These are phyloP conservation scores for Gymnothorax reevesii DNA, from an alignment of 2,797 vertebrate genomes.

Conservation along the genomic window DNA sequence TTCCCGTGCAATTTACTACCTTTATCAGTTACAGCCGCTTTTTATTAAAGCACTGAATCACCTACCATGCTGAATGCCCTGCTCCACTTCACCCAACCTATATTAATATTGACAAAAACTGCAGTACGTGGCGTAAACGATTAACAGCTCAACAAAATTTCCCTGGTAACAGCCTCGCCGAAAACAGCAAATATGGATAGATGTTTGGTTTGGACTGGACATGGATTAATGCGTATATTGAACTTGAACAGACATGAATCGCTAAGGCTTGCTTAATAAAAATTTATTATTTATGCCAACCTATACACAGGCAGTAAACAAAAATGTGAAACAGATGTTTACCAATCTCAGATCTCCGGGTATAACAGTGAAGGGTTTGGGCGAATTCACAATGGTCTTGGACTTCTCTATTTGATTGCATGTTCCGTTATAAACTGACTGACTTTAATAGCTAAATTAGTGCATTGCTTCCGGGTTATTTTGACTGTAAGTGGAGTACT, in stretches of 20 bases:
- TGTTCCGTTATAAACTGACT: too few species aligned
- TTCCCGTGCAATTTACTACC: background rate
- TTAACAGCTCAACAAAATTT: background rate
- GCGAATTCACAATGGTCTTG: background rate
- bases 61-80: background rate
- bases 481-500: too few species aligned
- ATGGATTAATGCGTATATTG: background rate
- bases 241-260: background rate
- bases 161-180: background rate
- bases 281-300: background rate
- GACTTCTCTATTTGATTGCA: background rate
- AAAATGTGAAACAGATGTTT: background rate
- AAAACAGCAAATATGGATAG: background rate
- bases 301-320: background rate
- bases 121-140: background rate
- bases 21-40: constrained; percentile 10
- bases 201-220: background rate
- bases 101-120: constrained; percentile 11
- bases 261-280: background rate
- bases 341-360: background rate
- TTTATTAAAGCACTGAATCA: background rate
- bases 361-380: background rate
- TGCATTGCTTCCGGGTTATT: too few species aligned
- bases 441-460: too few species aligned
- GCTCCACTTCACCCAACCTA: background rate